Evolutionary conservation across 2,797 vertebrate genomes (phyloP).

Genomic region (Nyctalus aviator): DNA sequence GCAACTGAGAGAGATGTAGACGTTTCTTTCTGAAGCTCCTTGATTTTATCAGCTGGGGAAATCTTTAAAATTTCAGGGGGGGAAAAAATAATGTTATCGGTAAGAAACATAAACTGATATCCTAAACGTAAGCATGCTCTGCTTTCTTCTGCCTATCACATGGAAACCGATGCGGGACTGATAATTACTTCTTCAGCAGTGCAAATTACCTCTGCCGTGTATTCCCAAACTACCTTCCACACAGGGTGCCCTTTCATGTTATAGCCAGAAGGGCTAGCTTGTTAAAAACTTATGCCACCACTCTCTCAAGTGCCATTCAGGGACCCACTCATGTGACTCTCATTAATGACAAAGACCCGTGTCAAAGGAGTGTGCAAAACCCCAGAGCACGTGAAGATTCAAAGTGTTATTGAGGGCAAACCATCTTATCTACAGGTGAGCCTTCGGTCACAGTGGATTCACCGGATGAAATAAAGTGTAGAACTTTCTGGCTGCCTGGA

Average conservation of each 20-base stretch:
- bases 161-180: slow-evolving; percentile 37
- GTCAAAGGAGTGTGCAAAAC: slow-evolving; percentile 71
- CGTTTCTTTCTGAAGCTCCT: neutral
- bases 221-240: slow-evolving; percentile 67
- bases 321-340: slow-evolving; percentile 67
- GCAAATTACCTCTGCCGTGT: slow-evolving; percentile 71
- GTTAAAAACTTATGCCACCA: slow-evolving; percentile 76
- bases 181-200: slow-evolving; percentile 75
- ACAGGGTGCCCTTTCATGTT: slow-evolving; percentile 73
- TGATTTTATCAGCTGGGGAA: neutral
- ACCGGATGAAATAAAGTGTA: slow-evolving; percentile 54
- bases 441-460: slow-evolving; percentile 69
- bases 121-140: neutral
- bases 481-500: slow-evolving; percentile 31
- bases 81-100: neutral
- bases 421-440: slow-evolving; percentile 68
- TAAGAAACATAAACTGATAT: slow-evolving; percentile 62
- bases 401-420: slow-evolving; percentile 71
- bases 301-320: slow-evolving; percentile 76
- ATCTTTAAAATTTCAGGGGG: slow-evolving; percentile 30
- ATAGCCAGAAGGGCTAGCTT: slow-evolving; percentile 78
- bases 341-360: slow-evolving; percentile 80
- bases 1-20: slow-evolving; percentile 4
- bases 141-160: slow-evolving; percentile 8
- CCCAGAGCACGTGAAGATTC: slow-evolving; percentile 67